Base-by-base conservation (phyloP, 2,888 invertebrate genomes). In the Timema cristinae region DNA sequence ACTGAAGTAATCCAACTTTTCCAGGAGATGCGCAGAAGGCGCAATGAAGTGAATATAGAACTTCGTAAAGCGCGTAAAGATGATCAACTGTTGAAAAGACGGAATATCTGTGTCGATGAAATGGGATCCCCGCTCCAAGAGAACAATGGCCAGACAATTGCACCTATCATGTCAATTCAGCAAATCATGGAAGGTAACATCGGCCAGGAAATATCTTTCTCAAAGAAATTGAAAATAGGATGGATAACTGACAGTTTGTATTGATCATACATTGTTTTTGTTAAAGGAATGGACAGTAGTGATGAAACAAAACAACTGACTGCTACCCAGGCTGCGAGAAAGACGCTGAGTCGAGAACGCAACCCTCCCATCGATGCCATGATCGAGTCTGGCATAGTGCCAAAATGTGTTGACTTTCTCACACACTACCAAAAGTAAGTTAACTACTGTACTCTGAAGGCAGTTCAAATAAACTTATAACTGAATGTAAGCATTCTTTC, bases 61-160 rank as follows among this genome's bases (percentile, higher is more conserved):
- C 85, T 99, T 51, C 88, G 98, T 15, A 98, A 98, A 84, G 92
- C 94, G 16, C 92, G 93, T 72, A 93, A 97, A 77, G 97, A 98
- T 82, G 97, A 98, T 78, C 96, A 97, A 80, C 84, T 98, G 56
- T 88, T 93, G 71, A 99, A 99, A 82, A 86, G 95, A 32, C 86
- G 98, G 71, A 97, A 97, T 77, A 87, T 97, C 77, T 87, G 86
- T 0, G 83, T 87, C 2, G 84, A 83, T 6, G 87, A 85, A 15
- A 75, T 79, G 9, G 82, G 82, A 49, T 85, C 85, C 2, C 86
- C 86, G 0, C 79, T 85, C 69, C 86, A 85, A 76, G 86, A 86
- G 74, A 81, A 81, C 66, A 85, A 85, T 77, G 80, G 82, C 0
- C 74, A 79, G 50, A 13, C 13, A 2, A 5, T 2, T 6, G 5